Base-by-base conservation (phyloP, 2,113 vertebrate genomes). In the Daphoenositta chrysoptera region DNA sequence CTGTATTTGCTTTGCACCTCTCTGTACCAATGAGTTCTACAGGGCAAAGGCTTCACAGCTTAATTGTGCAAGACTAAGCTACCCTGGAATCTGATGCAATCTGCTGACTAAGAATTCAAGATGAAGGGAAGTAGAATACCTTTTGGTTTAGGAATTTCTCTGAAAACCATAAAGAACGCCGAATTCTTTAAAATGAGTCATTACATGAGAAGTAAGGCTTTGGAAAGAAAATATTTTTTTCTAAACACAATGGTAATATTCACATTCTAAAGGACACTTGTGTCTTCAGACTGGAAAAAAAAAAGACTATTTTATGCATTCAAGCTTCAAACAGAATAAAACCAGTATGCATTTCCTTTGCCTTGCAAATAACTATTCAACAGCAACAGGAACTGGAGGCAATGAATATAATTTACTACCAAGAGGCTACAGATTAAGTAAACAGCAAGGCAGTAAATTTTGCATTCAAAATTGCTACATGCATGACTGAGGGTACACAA, bases 301-400 rank as follows among this genome's bases (percentile, higher is more conserved):
- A 79, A 69, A 16, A 4, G 37, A 72, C 26, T 30, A 14, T 64
- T 93, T 94, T 58, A 87, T 78, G 40, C 44, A 51, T n/a, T n/a
- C n/a, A 11, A 79, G 56, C n/a, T 63, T 61, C 56, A 88, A 84
- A 19, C 2, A 76, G 75, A 89, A 83, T 56, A 66, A 96, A 94
- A 83, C 1, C 37, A 89, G 45, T 44, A 45, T 0, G 0, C 18
- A 44, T 48, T 85, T 75, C 65, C 68, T 96, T 87, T 79, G 83
- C 84, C 83, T 95, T 91, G 91, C 79, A 94, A 94, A 88, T 95
- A 72, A 68, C 23, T 80, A 42, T 88, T 94, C 79, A 77, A 10
- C 30, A 71, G 79, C 50, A 79, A 57, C 16, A 75, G 47, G 42
- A 66, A 61, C 86, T 13, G 1, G 71, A 87, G 82, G 94, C 77